These are phyloP conservation scores for Nannospalax galili DNA, from an alignment of 2,113 vertebrate species.

Conservation along the genomic window DNA sequence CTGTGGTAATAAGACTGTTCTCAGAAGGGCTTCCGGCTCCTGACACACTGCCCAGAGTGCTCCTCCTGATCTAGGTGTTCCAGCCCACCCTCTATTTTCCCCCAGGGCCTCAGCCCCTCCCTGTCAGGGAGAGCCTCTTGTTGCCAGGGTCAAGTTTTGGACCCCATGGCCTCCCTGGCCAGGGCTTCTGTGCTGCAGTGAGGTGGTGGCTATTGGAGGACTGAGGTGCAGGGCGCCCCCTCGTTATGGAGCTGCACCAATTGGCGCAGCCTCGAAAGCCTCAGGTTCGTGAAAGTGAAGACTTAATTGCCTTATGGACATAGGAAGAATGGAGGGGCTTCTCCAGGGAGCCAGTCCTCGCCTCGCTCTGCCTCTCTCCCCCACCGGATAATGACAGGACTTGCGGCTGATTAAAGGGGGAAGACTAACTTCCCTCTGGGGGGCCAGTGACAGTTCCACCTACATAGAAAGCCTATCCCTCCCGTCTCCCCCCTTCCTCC, in stretches of 20 bases:
- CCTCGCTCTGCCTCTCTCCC: background rate
- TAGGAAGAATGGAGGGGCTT: constrained; percentile 80
- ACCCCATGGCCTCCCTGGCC: background rate
- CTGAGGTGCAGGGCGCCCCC: constrained; percentile 76
- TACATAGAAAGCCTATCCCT: background rate
- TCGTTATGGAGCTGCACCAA: constrained; percentile 79
- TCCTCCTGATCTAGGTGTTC: constrained; percentile 25
- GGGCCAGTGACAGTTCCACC: constrained; percentile 78
- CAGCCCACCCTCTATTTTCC: background rate
- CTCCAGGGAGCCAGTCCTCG: constrained; percentile 81
- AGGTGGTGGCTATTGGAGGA: constrained; percentile 57
- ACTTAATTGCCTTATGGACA: constrained; percentile 87
- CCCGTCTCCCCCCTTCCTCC: background rate
- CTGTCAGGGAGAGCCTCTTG: background rate
- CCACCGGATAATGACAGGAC: constrained; percentile 80
- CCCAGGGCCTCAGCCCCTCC: fast-evolving
- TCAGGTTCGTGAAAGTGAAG: constrained; percentile 81
- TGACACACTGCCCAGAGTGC: constrained; percentile 70
- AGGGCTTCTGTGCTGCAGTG: background rate
- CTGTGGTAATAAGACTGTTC: constrained; percentile 82
- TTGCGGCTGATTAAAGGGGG: constrained; percentile 83
- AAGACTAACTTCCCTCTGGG: constrained; percentile 78
- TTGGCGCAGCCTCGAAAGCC: constrained; percentile 81
- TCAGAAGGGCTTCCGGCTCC: constrained; percentile 79
- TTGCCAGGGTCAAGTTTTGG: background rate